Evolutionary conservation across 2,888 invertebrate genomes (phyloP).

Genomic region (Himalopsyche kuldschensis): DNA sequence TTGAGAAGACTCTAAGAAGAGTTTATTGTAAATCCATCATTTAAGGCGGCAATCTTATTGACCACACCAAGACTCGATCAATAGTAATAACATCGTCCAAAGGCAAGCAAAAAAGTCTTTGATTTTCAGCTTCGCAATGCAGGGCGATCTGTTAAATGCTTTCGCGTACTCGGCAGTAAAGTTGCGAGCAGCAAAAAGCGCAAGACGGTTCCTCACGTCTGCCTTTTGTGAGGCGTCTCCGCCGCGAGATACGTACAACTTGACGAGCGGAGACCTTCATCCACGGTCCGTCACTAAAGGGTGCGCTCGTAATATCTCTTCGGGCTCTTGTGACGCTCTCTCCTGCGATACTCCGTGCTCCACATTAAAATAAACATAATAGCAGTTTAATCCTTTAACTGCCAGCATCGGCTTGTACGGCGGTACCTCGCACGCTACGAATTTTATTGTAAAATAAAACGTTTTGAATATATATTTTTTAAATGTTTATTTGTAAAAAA

Average conservation of each 20-base stretch:
- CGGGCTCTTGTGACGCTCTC: background rate
- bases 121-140: background rate
- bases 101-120: background rate
- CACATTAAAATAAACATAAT: background rate
- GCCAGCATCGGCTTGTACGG: too few relatives aligned
- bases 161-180: background rate
- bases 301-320: background rate
- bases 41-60: background rate
- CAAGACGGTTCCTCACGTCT: background rate
- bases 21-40: too few relatives aligned
- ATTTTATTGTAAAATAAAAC: too few relatives aligned
- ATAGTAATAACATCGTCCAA: background rate
- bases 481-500: too few relatives aligned
- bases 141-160: background rate
- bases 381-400: too few relatives aligned
- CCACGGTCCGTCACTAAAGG: background rate
- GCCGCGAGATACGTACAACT: background rate
- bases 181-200: background rate
- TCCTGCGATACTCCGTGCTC: background rate
- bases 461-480: too few relatives aligned
- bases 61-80: background rate
- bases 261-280: background rate
- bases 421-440: too few relatives aligned
- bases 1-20: too few relatives aligned
- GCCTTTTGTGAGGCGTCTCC: background rate